Evolutionary conservation across 2,888 invertebrate species (phyloP).

Genomic region (Ophion obscuratus): DNA sequence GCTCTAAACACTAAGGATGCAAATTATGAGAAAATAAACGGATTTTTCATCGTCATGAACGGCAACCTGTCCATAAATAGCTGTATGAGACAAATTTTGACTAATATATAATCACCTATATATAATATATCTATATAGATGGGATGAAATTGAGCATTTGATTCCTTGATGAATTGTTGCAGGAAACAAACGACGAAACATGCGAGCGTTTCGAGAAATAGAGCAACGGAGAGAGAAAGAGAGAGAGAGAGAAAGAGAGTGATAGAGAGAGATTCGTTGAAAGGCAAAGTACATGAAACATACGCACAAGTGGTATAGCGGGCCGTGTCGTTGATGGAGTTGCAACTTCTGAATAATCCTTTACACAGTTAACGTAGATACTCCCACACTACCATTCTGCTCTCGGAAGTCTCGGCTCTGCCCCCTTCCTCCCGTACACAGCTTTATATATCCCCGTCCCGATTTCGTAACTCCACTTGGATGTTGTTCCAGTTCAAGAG

Average conservation of each 20-base stretch:
- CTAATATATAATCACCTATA: too few relatives aligned
- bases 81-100: too few relatives aligned
- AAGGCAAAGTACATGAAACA: constrained; percentile 21
- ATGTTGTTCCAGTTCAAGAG: constrained; percentile 62
- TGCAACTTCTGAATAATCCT: constrained; percentile 58
- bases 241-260: neutral
- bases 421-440: neutral
- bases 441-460: constrained; percentile 45
- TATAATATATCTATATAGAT: too few relatives aligned
- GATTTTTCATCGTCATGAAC: too few relatives aligned
- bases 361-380: constrained; percentile 40
- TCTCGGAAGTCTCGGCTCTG: neutral
- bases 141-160: neutral
- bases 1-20: too few relatives aligned
- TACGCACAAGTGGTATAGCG: constrained; percentile 9
- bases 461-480: constrained; percentile 52
- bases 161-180: neutral
- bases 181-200: neutral
- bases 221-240: neutral
- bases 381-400: neutral
- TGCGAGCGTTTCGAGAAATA: neutral
- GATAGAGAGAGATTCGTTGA: neutral
- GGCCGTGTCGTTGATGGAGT: constrained; percentile 33
- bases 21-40: too few relatives aligned
- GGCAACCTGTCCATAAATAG: too few relatives aligned